These are phyloP conservation scores for Brachionus rubens DNA, from an alignment of 1,140 invertebrate genomes.

Conservation along the genomic window DNA sequence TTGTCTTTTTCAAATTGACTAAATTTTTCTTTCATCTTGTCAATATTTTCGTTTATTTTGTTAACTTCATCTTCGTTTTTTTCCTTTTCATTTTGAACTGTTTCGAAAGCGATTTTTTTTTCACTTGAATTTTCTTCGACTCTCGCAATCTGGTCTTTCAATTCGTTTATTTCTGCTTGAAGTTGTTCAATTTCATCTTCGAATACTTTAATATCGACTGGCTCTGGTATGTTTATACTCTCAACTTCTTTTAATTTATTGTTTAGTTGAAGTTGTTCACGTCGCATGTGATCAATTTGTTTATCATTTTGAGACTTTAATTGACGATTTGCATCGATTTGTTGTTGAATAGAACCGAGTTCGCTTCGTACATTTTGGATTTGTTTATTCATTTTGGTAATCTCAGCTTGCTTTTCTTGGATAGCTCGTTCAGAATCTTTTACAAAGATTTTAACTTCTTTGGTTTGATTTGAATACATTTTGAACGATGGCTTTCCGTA, in stretches of 20 bases:
- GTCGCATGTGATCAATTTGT: conserved; percentile 21
- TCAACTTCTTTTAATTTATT: conserved; percentile 47
- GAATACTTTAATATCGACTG: conserved; percentile 35
- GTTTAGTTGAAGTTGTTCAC: conserved; percentile 5
- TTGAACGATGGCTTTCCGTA: conserved; percentile 54
- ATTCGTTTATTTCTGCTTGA: conserved; percentile 51
- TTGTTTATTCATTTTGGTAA: conserved; percentile 4
- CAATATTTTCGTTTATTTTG: conserved; percentile 50
- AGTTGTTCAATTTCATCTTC: conserved; percentile 41
- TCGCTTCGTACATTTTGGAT: background rate
- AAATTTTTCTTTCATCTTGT: conserved; percentile 52
- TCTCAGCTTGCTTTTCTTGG: conserved; percentile 52
- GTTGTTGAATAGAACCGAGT: background rate
- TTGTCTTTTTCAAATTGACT: conserved; percentile 15
- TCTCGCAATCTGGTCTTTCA: conserved; percentile 49
- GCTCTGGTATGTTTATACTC: conserved; percentile 63
- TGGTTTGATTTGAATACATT: conserved; percentile 54
- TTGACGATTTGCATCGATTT: conserved; percentile 5
- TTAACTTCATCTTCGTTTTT: conserved; percentile 51
- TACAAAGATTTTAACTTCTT: conserved; percentile 51
- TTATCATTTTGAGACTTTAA: conserved; percentile 16
- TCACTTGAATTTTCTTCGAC: conserved; percentile 46
- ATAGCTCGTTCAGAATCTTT: conserved; percentile 50
- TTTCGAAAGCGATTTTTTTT: conserved; percentile 47
- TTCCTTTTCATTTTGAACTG: conserved; percentile 49